These are phyloP conservation scores for Serilophus lunatus DNA, from an alignment of 2,113 vertebrate species.

Conservation along the genomic window DNA sequence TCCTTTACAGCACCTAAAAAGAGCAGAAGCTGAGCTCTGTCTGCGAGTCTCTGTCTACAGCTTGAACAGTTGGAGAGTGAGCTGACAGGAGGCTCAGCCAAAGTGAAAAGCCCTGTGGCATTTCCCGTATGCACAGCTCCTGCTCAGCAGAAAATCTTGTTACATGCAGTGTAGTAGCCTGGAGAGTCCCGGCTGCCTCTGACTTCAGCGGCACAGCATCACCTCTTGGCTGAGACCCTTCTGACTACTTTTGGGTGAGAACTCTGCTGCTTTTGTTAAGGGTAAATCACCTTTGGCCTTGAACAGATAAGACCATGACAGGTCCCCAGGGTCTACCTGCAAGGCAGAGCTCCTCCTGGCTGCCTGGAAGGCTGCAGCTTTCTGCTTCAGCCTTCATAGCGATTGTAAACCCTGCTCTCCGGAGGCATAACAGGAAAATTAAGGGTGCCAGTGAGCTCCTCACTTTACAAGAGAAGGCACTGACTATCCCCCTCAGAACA, in stretches of 20 bases:
- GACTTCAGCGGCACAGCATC: not conserved
- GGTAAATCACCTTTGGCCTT: not conserved
- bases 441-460: not conserved
- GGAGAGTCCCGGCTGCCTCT: not conserved
- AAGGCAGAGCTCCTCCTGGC: not conserved
- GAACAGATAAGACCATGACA: not conserved
- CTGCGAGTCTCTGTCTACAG: not conserved
- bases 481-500: not conserved
- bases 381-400: not conserved
- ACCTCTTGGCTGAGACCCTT: not conserved
- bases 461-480: not conserved
- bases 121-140: conserved; percentile 32
- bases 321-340: not conserved
- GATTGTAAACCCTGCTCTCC: not conserved
- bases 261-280: not conserved
- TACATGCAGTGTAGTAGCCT: not conserved
- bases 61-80: not conserved
- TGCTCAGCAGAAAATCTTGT: not conserved
- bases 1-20: not conserved
- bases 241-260: not conserved
- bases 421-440: not conserved
- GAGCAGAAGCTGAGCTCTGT: conserved; percentile 33
- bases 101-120: conserved; percentile 36
- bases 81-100: conserved; percentile 21
- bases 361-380: not conserved